Base-by-base conservation (phyloP, 2,888 invertebrate species). In the Bellardia pandia region DNA sequence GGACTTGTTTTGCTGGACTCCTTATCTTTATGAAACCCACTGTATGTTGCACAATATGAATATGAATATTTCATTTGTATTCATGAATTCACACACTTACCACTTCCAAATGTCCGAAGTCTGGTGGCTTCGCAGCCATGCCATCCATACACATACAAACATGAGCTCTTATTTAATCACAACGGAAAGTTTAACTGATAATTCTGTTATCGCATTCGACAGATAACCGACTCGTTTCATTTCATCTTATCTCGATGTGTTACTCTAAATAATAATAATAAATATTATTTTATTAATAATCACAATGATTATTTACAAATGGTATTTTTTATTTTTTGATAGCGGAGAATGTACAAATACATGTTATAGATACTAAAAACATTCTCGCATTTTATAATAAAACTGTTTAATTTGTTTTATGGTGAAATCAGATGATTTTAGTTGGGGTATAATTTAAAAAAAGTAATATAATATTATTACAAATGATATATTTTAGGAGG, bases 181-280 rank as follows among this genome's bases (percentile, higher is more conserved):
- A 82, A 82, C 78, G 87, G 81, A 87, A 85, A 87, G 64, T 87
- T 87, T 87, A 53, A 78, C 62, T 85, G 87, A 87, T 87, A 87
- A 80, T 58, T 66, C 30, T 64, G 56, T 83, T 83, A 83, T 82
- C 62, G 13, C 66, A 33, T 68, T 68, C 76, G 66, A 64, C 79
- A 83, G 84, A 86, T 86, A 83, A 81, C 69, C 58, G 62, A 40
- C 48, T 79, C 48, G 11, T 58, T 69, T 56, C 48, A 14, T 58
- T 69, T 56, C 53, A 68, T 68, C 69, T 85, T 78, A 87, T 82
- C 77, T 53, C 30, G 13, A 62, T 66, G 48, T 75, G 23, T 64
- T 78, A 68, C 72, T 86, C 11, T 74, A 37, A 40, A 72, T 66
- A 78, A 84, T n/a, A 66, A 45, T 40, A 64, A 40, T 14, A 60